phyloP scores from a whole-genome alignment of 2,797 vertebrate genomes.

The Poeciliopsis paucimaculata region DNA sequence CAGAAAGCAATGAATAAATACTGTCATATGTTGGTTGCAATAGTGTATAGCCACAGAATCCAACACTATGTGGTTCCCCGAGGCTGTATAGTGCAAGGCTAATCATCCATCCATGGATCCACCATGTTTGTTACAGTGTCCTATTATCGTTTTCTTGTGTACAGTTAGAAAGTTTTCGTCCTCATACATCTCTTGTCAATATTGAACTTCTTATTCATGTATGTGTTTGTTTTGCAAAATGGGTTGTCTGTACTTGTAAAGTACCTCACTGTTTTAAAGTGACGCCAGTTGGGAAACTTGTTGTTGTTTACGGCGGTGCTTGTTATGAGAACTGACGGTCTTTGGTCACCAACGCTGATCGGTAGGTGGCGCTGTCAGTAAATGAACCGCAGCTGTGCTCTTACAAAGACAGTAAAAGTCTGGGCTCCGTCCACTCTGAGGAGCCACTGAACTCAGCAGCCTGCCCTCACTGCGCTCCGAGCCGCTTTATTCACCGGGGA shows the following conservation, averaged over 20 bases:
- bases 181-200: too few species aligned
- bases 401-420: slow-evolving; percentile 10
- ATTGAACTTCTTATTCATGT: too few species aligned
- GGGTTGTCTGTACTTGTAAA: too few species aligned
- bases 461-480: not conserved
- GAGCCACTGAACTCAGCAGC: slow-evolving; percentile 27
- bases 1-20: too few species aligned
- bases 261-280: not conserved
- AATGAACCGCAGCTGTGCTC: slow-evolving; percentile 4
- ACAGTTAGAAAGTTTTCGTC: too few species aligned
- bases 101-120: too few species aligned
- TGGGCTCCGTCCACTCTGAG: slow-evolving; percentile 30
- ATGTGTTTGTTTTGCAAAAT: not conserved
- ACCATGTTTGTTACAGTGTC: too few species aligned
- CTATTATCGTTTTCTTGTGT: too few species aligned
- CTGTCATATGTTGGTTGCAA: too few species aligned
- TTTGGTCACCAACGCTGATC: not conserved
- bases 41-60: too few species aligned
- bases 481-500: not conserved
- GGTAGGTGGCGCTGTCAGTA: slow-evolving; percentile 63
- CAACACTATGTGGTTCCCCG: too few species aligned
- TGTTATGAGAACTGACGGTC: not conserved
- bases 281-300: not conserved
- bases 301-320: not conserved
- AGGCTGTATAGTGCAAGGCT: too few species aligned